Evolutionary conservation across 2,888 invertebrate genomes (phyloP), one percentile per base, ranked within the genome.

Genomic region (Himalopsyche japonica): DNA sequence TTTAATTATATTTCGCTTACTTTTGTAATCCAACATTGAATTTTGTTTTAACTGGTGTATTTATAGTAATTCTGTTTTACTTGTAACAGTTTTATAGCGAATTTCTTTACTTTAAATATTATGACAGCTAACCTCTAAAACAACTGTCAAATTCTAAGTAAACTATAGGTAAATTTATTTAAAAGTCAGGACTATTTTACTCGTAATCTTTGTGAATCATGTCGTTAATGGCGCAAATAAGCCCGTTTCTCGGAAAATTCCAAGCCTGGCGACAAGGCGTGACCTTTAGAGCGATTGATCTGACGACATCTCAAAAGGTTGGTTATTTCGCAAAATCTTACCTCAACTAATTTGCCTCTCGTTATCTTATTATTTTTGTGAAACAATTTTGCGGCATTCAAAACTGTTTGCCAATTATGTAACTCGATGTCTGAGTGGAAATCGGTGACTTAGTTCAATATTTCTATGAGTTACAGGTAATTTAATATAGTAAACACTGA

Each of bases 241-340:
- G 91, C 87, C 93, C 93, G 57, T 89, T 93, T 85, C 88, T 93
- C 85, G 93, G 93, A 86, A 93, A 93, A 89, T 88, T 94, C 86
- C 92, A 92, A 88, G 90, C 92, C 88, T 91, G 93, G 89, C 92
- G 92, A 87, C 92, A 92, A 88, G 90, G 91, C 79, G 85, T 91
- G 84, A 89, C 91, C 32, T 88, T 89, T 80, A 88, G 88, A 86
- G 90, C 93, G 89, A 90, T 94, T 87, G 91, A 93, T 85, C 90
- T 95, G 88, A 93, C 95, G 87, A 94, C 94, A 87, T 94, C 95
- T 82, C 95, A 95, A 91, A 95, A 95, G 94, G 95, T 96, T 90
- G 91, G 82, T 85, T 57, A 76, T 37, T 34, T 64, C 34, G 7
- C 78, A 70, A 70, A 27, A 5, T 70, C 70, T 70, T 27, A 70